Evolutionary conservation across 2,797 vertebrate species (phyloP).

Genomic region (Gallinago nigripennis): DNA sequence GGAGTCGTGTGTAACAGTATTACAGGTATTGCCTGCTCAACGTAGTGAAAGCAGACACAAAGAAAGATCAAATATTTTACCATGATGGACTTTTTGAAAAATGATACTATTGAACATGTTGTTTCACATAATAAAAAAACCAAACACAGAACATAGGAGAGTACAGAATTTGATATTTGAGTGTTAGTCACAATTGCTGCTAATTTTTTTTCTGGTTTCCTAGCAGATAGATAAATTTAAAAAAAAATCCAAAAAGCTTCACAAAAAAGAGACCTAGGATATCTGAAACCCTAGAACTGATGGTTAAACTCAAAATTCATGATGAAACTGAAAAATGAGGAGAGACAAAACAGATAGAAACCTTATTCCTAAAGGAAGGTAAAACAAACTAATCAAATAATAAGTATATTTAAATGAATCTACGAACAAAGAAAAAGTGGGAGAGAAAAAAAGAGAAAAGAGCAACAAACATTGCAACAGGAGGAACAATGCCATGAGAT

Average conservation of each 20-base stretch:
- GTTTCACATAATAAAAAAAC: neutral
- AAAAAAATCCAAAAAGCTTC: neutral
- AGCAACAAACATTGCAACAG: neutral
- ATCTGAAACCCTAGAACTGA: neutral
- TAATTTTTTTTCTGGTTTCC: neutral
- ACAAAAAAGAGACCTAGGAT: neutral
- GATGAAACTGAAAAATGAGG: neutral
- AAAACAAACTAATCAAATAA: neutral
- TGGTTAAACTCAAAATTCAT: neutral
- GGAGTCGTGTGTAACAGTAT: neutral
- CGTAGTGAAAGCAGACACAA: neutral
- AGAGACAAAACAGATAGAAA: neutral
- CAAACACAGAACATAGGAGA: fast-evolving
- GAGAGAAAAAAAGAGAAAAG: neutral
- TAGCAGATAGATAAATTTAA: neutral
- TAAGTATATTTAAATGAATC: neutral
- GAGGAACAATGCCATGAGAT: neutral
- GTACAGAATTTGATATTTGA: neutral
- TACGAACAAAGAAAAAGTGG: neutral
- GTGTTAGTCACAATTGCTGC: neutral
- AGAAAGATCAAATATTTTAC: neutral
- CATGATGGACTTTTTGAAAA: neutral
- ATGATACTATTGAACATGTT: neutral
- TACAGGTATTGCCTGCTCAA: fast-evolving
- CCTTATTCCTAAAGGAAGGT: neutral